These are phyloP conservation scores for Aptenodytes patagonicus DNA, from an alignment of 2,113 vertebrate species.

Conservation along the genomic window DNA sequence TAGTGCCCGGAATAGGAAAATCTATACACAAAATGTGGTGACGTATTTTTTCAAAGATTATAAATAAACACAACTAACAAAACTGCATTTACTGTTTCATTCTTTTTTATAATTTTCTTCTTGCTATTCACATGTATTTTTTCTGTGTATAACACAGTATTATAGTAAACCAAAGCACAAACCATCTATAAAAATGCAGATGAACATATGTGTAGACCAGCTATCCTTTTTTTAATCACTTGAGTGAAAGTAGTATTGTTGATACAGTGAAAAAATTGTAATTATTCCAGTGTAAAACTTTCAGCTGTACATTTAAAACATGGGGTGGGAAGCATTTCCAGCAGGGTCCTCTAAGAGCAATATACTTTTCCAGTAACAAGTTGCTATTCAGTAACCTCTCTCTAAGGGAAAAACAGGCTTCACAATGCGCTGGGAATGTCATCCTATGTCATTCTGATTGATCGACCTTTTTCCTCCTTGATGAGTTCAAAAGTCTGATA, in stretches of 20 bases:
- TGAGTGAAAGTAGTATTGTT: not conserved
- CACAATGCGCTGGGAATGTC: not conserved
- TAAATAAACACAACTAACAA: not conserved
- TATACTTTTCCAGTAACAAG: not conserved
- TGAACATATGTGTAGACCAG: not conserved
- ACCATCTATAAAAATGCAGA: not conserved
- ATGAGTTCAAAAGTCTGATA: not conserved
- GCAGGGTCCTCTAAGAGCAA: not conserved
- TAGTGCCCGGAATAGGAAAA: not conserved
- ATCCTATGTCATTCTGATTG: not conserved
- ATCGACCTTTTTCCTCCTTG: not conserved
- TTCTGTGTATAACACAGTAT: not conserved
- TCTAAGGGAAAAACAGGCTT: not conserved
- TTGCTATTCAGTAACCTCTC: not conserved
- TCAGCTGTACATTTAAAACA: not conserved
- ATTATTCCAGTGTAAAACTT: not conserved
- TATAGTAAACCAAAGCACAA: not conserved
- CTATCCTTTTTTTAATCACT: not conserved
- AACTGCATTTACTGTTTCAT: not conserved
- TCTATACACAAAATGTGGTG: not conserved
- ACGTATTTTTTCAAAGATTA: not conserved
- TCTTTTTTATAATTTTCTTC: not conserved
- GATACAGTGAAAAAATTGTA: not conserved
- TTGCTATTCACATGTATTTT: not conserved
- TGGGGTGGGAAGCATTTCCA: not conserved